Conservation (phyloP, 2,888 invertebrate species). For the Heliconius hortense region DNA sequence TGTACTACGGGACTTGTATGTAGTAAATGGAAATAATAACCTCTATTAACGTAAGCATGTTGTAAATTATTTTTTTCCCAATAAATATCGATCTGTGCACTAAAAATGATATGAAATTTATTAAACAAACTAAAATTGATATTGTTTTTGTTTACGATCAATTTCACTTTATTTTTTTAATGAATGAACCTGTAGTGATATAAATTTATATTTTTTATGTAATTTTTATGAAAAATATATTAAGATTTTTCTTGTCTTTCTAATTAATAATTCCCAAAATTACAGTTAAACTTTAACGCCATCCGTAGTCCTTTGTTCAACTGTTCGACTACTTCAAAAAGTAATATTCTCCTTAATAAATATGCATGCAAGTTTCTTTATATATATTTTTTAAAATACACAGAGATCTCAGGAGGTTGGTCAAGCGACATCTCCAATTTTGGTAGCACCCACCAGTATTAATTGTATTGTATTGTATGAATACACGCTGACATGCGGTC, state of each 20-base stretch:
- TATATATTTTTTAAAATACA: conserved; percentile 12
- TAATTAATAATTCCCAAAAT: no score
- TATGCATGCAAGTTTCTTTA: conserved; percentile 17
- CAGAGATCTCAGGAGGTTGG: conserved; percentile 21
- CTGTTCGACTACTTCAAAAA: conserved; percentile 6
- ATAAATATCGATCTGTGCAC: no score
- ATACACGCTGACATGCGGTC: conserved; percentile 53
- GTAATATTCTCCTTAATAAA: neutral
- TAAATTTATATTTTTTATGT: no score
- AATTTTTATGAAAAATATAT: no score
- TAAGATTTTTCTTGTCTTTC: no score
- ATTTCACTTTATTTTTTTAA: neutral
- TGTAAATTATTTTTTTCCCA: no score
- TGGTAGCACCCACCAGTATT: conserved; percentile 66
- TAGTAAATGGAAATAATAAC: no score
- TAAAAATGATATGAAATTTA: no score
- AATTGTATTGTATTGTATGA: conserved; percentile 60
- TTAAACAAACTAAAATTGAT: no score
- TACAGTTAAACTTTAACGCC: neutral
- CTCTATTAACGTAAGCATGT: no score
- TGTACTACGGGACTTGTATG: no score
- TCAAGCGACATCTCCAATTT: conserved; percentile 56
- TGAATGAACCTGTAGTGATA: no score
- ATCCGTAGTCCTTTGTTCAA: conserved; percentile 15
- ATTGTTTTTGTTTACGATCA: neutral